Conservation (phyloP, 1,140 invertebrate genomes). For the Manduca sexta region DNA sequence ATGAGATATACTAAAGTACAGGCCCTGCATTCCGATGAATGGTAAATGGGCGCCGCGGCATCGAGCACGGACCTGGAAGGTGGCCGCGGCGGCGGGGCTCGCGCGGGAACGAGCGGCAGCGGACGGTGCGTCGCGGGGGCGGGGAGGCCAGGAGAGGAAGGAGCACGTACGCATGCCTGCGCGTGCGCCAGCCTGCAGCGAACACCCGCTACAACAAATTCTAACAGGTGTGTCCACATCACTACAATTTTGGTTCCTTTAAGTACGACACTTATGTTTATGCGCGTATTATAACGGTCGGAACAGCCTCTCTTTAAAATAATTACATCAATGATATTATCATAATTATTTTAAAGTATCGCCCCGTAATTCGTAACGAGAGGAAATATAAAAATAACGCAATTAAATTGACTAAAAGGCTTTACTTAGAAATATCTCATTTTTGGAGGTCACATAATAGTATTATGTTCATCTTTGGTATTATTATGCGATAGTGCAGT, state of each 20-base stretch:
- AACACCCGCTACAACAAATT: slow-evolving; percentile 51
- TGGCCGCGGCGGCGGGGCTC: not conserved
- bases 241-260: slow-evolving; percentile 34
- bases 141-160: slow-evolving; percentile 6
- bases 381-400: too few species aligned
- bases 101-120: not conserved
- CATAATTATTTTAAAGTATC: too few species aligned
- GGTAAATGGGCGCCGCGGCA: slow-evolving; percentile 20
- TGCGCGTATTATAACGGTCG: not conserved
- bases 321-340: too few species aligned
- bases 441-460: too few species aligned
- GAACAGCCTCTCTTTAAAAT: too few species aligned
- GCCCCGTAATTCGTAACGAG: too few species aligned
- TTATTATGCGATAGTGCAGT: too few species aligned
- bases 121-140: not conserved
- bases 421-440: too few species aligned
- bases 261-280: not conserved
- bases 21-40: slow-evolving; percentile 56
- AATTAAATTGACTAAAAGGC: too few species aligned
- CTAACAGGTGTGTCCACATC: slow-evolving; percentile 50
- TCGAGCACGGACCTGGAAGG: not conserved
- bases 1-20: slow-evolving; percentile 49
- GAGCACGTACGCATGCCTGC: slow-evolving; percentile 41
- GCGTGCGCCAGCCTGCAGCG: slow-evolving; percentile 43
- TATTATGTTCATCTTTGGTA: too few species aligned